Percentiles rank a stretch among this genome's conserved stretches.
phyloP scores from a whole-genome alignment of 2,797 vertebrate genomes.

The Acanthurus tractus region DNA sequence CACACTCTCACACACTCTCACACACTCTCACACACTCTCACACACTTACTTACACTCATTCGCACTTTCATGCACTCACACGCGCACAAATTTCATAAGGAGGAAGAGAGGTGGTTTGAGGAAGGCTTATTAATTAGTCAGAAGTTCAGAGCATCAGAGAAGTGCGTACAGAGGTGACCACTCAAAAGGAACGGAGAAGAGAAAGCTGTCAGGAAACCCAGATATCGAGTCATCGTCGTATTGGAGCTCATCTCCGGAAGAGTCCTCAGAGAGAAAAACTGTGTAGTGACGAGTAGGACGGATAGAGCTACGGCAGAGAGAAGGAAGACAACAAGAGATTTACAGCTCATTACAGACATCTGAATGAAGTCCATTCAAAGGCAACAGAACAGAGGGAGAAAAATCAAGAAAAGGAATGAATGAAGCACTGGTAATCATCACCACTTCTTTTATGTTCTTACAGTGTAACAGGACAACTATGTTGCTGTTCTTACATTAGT shows the following conservation, averaged over 20 bases:
- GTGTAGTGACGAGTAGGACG: constrained; percentile 96
- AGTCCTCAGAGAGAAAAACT: constrained; percentile 98
- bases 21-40: too few relatives aligned
- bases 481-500: neutral
- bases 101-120: constrained; percentile 7
- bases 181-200: constrained; percentile 96
- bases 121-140: constrained; percentile 17
- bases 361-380: constrained; percentile 9
- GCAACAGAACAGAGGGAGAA: constrained; percentile 11
- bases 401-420: constrained; percentile 10
- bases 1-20: too few relatives aligned
- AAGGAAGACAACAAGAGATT: constrained; percentile 70
- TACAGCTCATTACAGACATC: constrained; percentile 32
- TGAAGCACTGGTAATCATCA: neutral
- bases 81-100: neutral
- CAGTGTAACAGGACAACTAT: neutral
- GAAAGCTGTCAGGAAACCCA: constrained; percentile 95
- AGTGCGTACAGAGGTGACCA: constrained; percentile 90
- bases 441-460: neutral
- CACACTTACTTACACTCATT: too few relatives aligned
- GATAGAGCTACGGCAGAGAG: constrained; percentile 88
- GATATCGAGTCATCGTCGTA: constrained; percentile 90
- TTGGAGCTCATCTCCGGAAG: constrained; percentile 95
- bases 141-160: constrained; percentile 40
- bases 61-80: neutral